phyloP scores from a whole-genome alignment of 2,113 vertebrate genomes.

The Hylia prasina region DNA sequence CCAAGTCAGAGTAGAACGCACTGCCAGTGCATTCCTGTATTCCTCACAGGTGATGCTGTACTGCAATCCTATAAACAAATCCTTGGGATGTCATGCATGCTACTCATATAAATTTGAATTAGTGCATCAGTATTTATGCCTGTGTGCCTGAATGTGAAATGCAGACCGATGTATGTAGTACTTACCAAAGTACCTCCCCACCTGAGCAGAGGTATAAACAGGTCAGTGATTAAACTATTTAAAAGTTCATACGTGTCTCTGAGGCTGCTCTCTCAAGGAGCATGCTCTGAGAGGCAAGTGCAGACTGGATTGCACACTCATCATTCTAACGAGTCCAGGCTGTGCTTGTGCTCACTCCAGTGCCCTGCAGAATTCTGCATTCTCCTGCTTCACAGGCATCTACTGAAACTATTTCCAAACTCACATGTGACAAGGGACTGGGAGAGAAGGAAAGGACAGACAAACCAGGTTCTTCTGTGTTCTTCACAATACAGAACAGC shows the following conservation, averaged over 20 bases:
- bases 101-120: conserved; percentile 24
- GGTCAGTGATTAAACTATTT: not conserved
- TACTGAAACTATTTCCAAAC: not conserved
- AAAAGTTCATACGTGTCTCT: not conserved
- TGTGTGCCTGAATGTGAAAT: conserved; percentile 37
- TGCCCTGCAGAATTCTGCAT: not conserved
- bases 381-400: not conserved
- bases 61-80: conserved; percentile 16
- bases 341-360: not conserved
- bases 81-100: not conserved
- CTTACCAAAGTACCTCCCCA: not conserved
- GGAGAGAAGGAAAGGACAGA: not conserved
- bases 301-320: not conserved
- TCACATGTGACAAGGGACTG: not conserved
- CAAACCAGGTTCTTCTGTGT: not conserved
- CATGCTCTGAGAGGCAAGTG: not conserved
- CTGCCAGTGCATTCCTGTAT: not conserved
- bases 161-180: not conserved
- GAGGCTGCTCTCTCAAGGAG: not conserved
- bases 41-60: not conserved
- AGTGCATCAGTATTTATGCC: conserved; percentile 36
- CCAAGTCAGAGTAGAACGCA: not conserved
- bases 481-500: not conserved
- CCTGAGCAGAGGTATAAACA: conserved; percentile 29
- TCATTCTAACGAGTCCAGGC: not conserved